Conservation (phyloP, 1,140 invertebrate species). For the Schlechtendalia chinensis region DNA sequence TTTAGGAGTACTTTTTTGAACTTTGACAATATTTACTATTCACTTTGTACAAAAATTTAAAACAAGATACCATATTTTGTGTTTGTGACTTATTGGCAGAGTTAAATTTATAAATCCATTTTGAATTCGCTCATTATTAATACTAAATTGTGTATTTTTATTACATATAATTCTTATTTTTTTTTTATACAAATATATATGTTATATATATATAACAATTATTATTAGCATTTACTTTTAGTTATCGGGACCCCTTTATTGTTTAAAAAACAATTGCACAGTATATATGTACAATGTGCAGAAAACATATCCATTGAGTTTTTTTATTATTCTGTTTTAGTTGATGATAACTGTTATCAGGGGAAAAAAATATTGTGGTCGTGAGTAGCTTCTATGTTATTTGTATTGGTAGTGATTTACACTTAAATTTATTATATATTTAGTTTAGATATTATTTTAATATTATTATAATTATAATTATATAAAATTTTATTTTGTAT, state of each 20-base stretch:
- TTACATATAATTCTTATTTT: background rate
- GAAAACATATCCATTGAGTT: constrained; percentile 41
- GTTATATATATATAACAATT: background rate
- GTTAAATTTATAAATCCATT: constrained; percentile 28
- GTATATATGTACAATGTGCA: constrained; percentile 5
- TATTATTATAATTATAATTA: constrained; percentile 27
- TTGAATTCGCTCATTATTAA: constrained; percentile 34
- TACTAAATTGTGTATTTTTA: constrained; percentile 19
- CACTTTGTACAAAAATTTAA: constrained; percentile 5
- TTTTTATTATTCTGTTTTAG: constrained; percentile 26
- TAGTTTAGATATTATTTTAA: constrained; percentile 17
- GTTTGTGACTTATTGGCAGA: constrained; percentile 38
- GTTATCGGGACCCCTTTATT: background rate
- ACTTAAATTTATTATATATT: constrained; percentile 12
- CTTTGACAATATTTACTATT: constrained; percentile 43
- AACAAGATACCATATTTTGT: constrained; percentile 4
- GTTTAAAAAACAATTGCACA: constrained; percentile 15
- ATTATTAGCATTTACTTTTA: constrained; percentile 22
- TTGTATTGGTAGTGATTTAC: constrained; percentile 36
- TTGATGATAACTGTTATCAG: constrained; percentile 28
- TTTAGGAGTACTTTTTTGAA: constrained; percentile 5
- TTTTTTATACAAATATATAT: constrained; percentile 8
- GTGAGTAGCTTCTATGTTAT: constrained; percentile 44
- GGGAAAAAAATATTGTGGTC: constrained; percentile 19
- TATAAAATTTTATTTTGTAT: constrained; percentile 19